Percentiles rank a stretch among this genome's conserved stretches.
Evolutionary conservation across 2,888 invertebrate genomes (phyloP).

Genomic region (Cactoblastis cactorum): DNA sequence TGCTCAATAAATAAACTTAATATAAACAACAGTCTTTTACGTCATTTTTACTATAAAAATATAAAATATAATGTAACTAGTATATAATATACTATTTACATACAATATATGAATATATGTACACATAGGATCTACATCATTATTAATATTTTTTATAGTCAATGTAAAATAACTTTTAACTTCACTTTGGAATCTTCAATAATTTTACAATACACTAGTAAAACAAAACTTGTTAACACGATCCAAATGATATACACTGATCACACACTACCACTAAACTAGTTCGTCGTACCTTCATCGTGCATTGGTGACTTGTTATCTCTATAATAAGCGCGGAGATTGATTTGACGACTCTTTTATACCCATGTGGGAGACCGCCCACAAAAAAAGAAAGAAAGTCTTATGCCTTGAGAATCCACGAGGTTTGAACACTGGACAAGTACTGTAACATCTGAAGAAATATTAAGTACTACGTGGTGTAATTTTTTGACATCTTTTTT

Average conservation of each 20-base stretch:
- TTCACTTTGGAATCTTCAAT: too few relatives aligned
- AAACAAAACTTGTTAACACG: not conserved
- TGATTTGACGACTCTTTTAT: slow-evolving; percentile 58
- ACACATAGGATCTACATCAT: too few relatives aligned
- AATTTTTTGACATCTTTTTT: too few relatives aligned
- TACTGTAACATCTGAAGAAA: not conserved
- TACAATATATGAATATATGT: too few relatives aligned
- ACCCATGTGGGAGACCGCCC: slow-evolving; percentile 57
- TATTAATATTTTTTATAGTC: too few relatives aligned
- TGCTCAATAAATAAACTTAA: too few relatives aligned
- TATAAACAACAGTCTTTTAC: too few relatives aligned
- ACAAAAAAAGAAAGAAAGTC: slow-evolving; percentile 52
- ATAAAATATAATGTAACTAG: too few relatives aligned
- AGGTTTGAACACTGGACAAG: not conserved
- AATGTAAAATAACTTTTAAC: too few relatives aligned
- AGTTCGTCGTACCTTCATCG: slow-evolving; percentile 60
- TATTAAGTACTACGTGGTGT: too few relatives aligned
- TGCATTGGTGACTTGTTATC: slow-evolving; percentile 45
- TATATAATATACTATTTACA: too few relatives aligned
- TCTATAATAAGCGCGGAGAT: slow-evolving; percentile 48
- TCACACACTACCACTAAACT: slow-evolving; percentile 21
- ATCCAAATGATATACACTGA: not conserved
- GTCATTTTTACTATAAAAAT: too few relatives aligned
- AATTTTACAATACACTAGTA: slow-evolving; percentile 3
- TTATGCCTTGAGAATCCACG: slow-evolving; percentile 30